Conservation (phyloP, 2,113 vertebrate species). For the Panthera leo region DNA sequence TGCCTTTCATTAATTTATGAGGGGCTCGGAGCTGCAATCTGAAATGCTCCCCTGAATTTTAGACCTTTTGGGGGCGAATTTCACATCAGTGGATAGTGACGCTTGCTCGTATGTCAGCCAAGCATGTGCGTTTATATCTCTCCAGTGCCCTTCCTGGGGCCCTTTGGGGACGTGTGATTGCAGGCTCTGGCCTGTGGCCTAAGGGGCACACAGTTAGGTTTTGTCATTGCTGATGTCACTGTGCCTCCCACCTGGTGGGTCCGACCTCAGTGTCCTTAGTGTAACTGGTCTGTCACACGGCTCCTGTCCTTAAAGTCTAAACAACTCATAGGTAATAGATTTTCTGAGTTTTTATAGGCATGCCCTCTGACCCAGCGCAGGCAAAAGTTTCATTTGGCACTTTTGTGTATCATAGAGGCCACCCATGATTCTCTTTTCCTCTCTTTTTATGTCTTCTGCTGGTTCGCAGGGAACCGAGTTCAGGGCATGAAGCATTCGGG, state of each 20-base stretch:
- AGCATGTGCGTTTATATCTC: not conserved
- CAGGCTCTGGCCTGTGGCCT: accelerated
- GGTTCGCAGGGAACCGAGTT: not conserved
- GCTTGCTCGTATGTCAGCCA: not conserved
- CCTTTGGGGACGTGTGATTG: not conserved
- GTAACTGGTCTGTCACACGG: accelerated
- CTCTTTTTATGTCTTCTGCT: not conserved
- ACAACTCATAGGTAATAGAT: not conserved
- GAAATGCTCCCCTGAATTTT: slow-evolving; percentile 52
- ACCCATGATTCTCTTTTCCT: not conserved
- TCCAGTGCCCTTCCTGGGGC: not conserved
- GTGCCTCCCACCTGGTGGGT: not conserved
- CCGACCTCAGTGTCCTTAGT: not conserved
- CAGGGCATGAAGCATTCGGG: not conserved
- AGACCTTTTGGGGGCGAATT: not conserved
- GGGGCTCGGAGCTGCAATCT: slow-evolving; percentile 36
- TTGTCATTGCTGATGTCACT: not conserved
- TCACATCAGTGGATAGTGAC: not conserved
- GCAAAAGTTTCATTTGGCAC: not conserved
- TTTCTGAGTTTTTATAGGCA: not conserved
- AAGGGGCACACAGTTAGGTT: not conserved
- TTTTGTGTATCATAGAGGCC: not conserved
- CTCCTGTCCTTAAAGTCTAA: not conserved
- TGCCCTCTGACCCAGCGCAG: not conserved
- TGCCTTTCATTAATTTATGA: slow-evolving; percentile 71